Base-by-base conservation (phyloP, 2,113 vertebrate genomes). In the Strix aluco region DNA sequence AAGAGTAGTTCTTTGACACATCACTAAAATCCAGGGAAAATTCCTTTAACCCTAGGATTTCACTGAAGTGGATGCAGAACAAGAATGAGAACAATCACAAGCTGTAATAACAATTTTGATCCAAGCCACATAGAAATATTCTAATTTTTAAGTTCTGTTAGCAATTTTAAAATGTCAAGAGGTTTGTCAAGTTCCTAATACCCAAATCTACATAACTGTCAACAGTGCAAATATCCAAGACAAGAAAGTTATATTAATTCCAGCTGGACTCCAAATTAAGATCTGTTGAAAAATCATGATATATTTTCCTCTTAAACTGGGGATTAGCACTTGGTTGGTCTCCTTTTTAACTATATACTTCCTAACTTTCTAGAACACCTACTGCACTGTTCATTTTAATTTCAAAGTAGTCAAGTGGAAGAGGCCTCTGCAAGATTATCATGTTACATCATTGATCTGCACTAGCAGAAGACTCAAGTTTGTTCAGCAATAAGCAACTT, bases 401-500 rank as follows among this genome's bases (percentile, higher is more conserved):
- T 95, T 91, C 69, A 83, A 95, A 95, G 82, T 52, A 91, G 70
- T 49, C 46, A 79, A 81, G 65, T 18, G 9, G 47, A 74, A 71
- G 42, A 92, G 52, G 91, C 79, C 83, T 54, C 57, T 63, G 21
- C 47, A 86, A 88, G 82, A 93, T 74, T 90, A 80, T 81, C 55
- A 30, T 10, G 26, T 92, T 94, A 89, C 5, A 0, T 72, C 63
- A 95, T 20, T 87, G 94, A 95, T 91, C 81, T 75, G 80, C 86
- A 82, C 21, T 10, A 92, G 81, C 52, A 90, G 73, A 82, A 91
- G 81, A 79, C 83, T 96, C 70, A 49, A 49, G 8, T 94, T 85
- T 87, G 36, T 42, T 94, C 88, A 82, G 70, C 61, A 95, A 95
- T 91, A 92, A 91, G 70, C 20, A 85, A 77, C 29, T n/a, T 18